Conservation (phyloP, 2,113 vertebrate genomes). For the Brachyhypopomus occidentalis region DNA sequence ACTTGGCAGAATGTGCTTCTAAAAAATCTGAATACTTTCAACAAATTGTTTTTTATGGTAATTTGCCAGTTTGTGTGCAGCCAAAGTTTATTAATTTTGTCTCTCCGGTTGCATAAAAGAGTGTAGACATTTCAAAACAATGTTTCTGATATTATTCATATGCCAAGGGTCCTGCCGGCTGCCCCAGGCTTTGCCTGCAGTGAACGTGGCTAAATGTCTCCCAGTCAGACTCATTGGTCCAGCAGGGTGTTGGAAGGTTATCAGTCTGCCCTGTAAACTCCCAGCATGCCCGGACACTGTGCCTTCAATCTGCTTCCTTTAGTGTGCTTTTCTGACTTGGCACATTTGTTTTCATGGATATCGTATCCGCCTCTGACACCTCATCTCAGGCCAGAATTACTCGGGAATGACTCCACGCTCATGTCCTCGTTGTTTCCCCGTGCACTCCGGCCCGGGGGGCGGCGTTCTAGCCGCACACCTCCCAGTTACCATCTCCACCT, state of each 20-base stretch:
- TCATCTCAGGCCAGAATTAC: slow-evolving; percentile 49
- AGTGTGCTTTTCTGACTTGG: slow-evolving; percentile 40
- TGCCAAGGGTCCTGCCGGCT: not conserved
- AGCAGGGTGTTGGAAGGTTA: slow-evolving; percentile 5
- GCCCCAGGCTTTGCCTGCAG: not conserved
- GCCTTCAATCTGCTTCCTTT: slow-evolving; percentile 34
- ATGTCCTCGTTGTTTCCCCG: not conserved
- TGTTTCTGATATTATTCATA: not conserved
- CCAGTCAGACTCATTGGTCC: not conserved
- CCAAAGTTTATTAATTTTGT: too few species aligned
- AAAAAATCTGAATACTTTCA: too few species aligned
- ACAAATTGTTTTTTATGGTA: too few species aligned
- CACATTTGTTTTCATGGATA: slow-evolving; percentile 46
- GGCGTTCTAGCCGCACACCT: slow-evolving; percentile 30
- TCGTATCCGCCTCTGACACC: slow-evolving; percentile 38
- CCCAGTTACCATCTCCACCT: slow-evolving; percentile 17
- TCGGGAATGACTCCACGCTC: slow-evolving; percentile 41
- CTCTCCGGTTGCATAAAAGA: too few species aligned
- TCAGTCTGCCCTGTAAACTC: slow-evolving; percentile 26
- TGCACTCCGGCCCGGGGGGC: not conserved
- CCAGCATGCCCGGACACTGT: slow-evolving; percentile 6
- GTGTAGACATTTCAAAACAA: too few species aligned
- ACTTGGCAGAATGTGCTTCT: too few species aligned
- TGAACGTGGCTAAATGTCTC: not conserved
- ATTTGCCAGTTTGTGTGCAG: too few species aligned